A percentile compares a stretch with the other conserved stretches of the same genome.
Evolutionary conservation across 2,888 invertebrate species (phyloP).

Genomic region (Vesta saturnalis): DNA sequence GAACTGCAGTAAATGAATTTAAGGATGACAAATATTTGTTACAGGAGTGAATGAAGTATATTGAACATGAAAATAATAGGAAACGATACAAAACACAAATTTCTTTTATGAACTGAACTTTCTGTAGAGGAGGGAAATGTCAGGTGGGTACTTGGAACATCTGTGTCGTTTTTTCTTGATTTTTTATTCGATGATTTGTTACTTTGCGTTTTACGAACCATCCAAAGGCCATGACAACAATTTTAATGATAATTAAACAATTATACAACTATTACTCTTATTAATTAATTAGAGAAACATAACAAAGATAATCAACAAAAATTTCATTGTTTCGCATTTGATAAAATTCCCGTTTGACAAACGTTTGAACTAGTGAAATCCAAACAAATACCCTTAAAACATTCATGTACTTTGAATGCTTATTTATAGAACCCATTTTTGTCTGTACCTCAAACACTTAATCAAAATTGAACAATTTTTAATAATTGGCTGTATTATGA

Average conservation of each 20-base stretch:
- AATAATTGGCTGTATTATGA: too few species aligned
- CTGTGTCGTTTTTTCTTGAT: slow-evolving; percentile 71
- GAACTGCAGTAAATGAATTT: slow-evolving; percentile 86
- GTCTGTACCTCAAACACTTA: too few species aligned
- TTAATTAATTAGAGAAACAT: not conserved
- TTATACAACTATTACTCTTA: slow-evolving; percentile 6
- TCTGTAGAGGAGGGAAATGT: slow-evolving; percentile 69
- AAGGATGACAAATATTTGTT: slow-evolving; percentile 87
- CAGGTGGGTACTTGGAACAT: slow-evolving; percentile 68
- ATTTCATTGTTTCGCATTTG: not conserved
- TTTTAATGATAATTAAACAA: slow-evolving; percentile 21
- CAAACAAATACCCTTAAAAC: too few species aligned
- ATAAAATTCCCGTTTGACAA: not conserved
- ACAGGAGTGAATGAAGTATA: slow-evolving; percentile 81
- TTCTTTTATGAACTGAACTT: slow-evolving; percentile 86
- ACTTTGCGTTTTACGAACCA: slow-evolving; percentile 73
- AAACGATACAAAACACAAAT: slow-evolving; percentile 88
- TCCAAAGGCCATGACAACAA: slow-evolving; percentile 60
- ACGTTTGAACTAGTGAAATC: too few species aligned
- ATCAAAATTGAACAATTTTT: too few species aligned
- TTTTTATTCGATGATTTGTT: slow-evolving; percentile 72
- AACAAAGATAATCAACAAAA: slow-evolving; percentile 12
- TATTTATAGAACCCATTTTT: too few species aligned
- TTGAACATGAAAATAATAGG: slow-evolving; percentile 89
- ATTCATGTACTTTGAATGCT: too few species aligned